These are phyloP conservation scores for Heliconius hewitsoni DNA, from an alignment of 1,140 invertebrate species.

Conservation along the genomic window DNA sequence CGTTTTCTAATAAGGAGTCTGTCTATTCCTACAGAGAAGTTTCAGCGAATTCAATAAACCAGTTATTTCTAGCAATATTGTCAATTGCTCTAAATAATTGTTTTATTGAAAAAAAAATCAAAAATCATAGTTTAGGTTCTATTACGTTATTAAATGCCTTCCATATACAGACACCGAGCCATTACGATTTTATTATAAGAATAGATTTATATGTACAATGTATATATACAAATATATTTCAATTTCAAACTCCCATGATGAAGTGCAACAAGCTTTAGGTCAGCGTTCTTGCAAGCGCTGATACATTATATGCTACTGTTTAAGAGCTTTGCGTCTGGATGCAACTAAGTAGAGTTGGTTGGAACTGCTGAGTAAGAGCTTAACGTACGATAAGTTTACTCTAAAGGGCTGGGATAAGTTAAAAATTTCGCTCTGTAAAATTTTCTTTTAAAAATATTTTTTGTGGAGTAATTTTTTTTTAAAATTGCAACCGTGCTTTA, in stretches of 20 bases:
- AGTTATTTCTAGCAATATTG: too few relatives aligned
- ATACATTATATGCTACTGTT: conserved; percentile 12
- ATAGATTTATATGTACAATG: too few relatives aligned
- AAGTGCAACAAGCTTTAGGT: neutral
- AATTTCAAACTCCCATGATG: neutral
- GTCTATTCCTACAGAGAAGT: too few relatives aligned
- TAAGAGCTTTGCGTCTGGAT: neutral
- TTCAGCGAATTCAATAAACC: too few relatives aligned
- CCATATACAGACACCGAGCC: too few relatives aligned
- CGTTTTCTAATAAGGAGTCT: too few relatives aligned
- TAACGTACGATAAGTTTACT: conserved; percentile 10
- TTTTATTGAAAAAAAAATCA: too few relatives aligned
- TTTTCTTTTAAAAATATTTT: neutral
- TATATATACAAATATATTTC: too few relatives aligned
- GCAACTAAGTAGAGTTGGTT: conserved; percentile 1
- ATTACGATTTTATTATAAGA: too few relatives aligned
- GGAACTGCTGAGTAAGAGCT: neutral
- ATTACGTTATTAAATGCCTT: too few relatives aligned
- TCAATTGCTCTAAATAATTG: too few relatives aligned
- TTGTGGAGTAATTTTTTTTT: neutral
- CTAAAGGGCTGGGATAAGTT: neutral
- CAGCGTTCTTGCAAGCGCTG: neutral
- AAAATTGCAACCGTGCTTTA: neutral
- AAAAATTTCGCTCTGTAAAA: neutral
- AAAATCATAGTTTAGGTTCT: too few relatives aligned